A percentile compares a stretch with the other conserved stretches of the same genome.
Conservation (phyloP, 1,140 invertebrate species). For the Listronotus bonariensis region DNA sequence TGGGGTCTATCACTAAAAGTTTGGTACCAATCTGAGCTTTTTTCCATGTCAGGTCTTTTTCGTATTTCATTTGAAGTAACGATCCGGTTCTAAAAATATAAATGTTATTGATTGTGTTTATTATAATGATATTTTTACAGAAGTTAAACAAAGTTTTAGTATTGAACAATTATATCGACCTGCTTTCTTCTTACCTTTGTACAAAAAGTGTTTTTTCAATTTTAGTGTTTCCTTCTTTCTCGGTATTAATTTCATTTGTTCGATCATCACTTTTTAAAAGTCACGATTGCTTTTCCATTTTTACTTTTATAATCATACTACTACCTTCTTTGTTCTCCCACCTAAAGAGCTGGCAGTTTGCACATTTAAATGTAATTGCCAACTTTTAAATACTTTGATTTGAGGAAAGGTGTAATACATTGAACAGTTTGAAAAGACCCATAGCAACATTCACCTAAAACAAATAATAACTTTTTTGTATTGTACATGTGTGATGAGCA, state of each 20-base stretch:
- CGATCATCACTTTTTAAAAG: constrained; percentile 10
- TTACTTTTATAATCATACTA: constrained; percentile 16
- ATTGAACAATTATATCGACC: background rate
- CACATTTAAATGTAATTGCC: constrained; percentile 42
- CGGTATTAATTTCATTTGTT: constrained; percentile 12
- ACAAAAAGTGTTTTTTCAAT: constrained; percentile 32
- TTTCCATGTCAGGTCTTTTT: constrained; percentile 22
- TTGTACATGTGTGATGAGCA: too few relatives aligned
- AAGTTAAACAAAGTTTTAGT: background rate
- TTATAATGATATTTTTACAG: background rate
- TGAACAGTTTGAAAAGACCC: constrained; percentile 67
- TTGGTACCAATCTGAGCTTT: constrained; percentile 21
- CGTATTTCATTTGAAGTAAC: constrained; percentile 35
- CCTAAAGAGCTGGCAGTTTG: constrained; percentile 38
- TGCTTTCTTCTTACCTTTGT: constrained; percentile 21
- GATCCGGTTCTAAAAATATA: constrained; percentile 33
- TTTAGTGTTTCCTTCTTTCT: constrained; percentile 12
- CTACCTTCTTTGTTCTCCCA: constrained; percentile 16
- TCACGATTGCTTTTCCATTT: constrained; percentile 15
- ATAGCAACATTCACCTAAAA: constrained; percentile 45
- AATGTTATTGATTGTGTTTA: too few relatives aligned
- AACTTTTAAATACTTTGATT: constrained; percentile 36
- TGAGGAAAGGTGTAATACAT: constrained; percentile 69
- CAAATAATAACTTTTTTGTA: background rate
- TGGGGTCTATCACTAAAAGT: constrained; percentile 29